These are phyloP conservation scores for Candoia aspera DNA, from an alignment of 2,113 vertebrate genomes.

Conservation along the genomic window DNA sequence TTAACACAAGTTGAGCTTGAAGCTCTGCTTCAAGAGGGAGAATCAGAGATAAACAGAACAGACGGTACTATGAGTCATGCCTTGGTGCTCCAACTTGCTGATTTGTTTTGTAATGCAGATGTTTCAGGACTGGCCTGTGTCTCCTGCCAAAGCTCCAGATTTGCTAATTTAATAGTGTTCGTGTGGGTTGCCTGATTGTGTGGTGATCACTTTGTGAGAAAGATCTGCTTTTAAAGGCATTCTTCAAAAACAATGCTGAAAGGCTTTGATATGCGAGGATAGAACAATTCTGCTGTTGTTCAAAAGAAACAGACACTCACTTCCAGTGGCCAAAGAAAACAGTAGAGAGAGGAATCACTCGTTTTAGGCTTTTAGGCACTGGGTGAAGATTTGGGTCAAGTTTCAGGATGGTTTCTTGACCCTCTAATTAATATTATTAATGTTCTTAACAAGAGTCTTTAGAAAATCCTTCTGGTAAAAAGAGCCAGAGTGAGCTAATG, in stretches of 20 bases:
- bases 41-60: not conserved
- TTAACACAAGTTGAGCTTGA: not conserved
- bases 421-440: conserved; percentile 73
- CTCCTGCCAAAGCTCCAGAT: not conserved
- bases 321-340: conserved; percentile 45
- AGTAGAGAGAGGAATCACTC: conserved; percentile 57
- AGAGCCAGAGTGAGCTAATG: conserved; percentile 69
- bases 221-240: conserved; percentile 37
- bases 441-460: conserved; percentile 66
- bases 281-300: conserved; percentile 52
- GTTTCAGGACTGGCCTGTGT: not conserved
- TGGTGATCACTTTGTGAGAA: conserved; percentile 22
- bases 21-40: not conserved
- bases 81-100: not conserved
- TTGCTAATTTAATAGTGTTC: not conserved
- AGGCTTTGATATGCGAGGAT: conserved; percentile 46
- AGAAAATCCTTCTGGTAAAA: conserved; percentile 68
- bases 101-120: not conserved
- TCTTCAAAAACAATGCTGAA: conserved; percentile 54
- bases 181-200: not conserved
- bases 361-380: conserved; percentile 71
- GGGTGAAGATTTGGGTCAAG: conserved; percentile 71
- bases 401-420: conserved; percentile 74
- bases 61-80: not conserved
- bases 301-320: conserved; percentile 56